Base-by-base conservation (phyloP, 2,113 vertebrate species). In the human region DNA sequence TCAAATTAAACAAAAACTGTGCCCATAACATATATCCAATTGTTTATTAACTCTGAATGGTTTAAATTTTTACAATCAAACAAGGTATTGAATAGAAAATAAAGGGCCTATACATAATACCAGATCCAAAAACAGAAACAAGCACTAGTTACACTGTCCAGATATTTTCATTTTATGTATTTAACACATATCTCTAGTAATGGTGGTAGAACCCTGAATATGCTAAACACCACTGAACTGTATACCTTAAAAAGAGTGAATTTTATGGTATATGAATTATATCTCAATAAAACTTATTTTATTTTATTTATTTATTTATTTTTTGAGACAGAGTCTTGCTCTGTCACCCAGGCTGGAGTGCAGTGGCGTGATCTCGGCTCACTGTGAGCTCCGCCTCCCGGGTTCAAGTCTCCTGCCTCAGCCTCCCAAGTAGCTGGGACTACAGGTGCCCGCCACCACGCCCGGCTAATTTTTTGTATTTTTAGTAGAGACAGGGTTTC, bases 1-100 rank as follows among this genome's bases (percentile, higher is more conserved):
- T 97, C 68, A 97, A 95, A 93, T 97, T 94, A 95, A 97, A 97
- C 25, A 38, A 73, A 93, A 94, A 95, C 85, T 73, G 22, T 70
- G 1, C 35, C 48, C 11, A 75, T 68, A 93, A 61, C 45, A 95
- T 32, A 75, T 23, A 95, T 43, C 30, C 75, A 94, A 75, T 96
- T 96, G 64, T 93, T 94, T 83, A 92, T 52, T 66, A 93, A 59
- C 27, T 85, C 91, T 78, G 45, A 98, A 95, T 0, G 30, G 59
- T 86, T 96, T 86, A 76, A 95, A 96, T 73, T 89, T 23, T 78
- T 90, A 66, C 0, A 35, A 68, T 5, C 20, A 79, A 97, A 68
- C 5, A 27, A 96, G 55, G 2, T 72, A 35, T 94, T 30, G 66
- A 81, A 14, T 27, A 18, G 14, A 59, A 93, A 96, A 96, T 80